These are phyloP conservation scores for Metopolophium dirhodum DNA, from an alignment of 1,140 invertebrate genomes.

Conservation along the genomic window DNA sequence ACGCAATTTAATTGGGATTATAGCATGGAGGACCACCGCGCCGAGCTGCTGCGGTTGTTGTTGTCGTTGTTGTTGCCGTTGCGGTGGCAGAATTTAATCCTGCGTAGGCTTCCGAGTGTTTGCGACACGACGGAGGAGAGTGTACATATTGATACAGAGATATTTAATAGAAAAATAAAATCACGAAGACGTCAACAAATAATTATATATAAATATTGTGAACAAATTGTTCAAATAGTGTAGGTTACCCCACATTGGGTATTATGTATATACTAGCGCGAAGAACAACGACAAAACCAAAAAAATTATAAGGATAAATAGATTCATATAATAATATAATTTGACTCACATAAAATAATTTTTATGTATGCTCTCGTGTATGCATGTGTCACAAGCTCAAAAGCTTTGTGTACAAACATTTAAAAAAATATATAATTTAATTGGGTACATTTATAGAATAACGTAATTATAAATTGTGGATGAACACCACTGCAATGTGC, in stretches of 20 bases:
- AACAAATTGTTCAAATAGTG: not conserved
- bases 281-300: not conserved
- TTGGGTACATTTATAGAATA: not conserved
- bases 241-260: not conserved
- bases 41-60: not conserved
- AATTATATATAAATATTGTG: not conserved
- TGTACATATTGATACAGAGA: not conserved
- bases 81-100: constrained; percentile 46
- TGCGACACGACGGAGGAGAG: not conserved
- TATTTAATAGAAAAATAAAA: not conserved
- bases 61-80: not conserved
- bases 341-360: too few species aligned
- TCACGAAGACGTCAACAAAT: not conserved
- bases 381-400: not conserved
- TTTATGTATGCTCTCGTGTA: too few species aligned
- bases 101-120: not conserved
- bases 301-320: not conserved
- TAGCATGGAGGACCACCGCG: not conserved
- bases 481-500: not conserved
- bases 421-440: not conserved
- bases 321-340: not conserved
- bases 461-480: not conserved
- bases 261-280: not conserved
- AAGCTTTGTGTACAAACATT: not conserved
- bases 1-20: constrained; percentile 55